Conservation (phyloP, 2,797 vertebrate genomes). For the Micromesistius poutassou region DNA sequence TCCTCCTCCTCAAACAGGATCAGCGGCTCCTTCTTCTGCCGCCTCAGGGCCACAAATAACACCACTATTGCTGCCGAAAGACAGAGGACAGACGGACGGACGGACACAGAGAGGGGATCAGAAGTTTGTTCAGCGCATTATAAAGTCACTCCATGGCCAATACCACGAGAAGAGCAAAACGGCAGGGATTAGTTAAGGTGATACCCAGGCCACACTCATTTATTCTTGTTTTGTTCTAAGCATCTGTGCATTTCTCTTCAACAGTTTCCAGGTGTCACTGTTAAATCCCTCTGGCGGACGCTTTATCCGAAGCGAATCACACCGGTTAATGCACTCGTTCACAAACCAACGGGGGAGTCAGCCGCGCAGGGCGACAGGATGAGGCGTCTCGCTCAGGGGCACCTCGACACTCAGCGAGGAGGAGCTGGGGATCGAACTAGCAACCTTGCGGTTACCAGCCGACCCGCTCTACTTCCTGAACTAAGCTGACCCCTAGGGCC, state of each 20-base stretch:
- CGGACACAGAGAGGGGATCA: constrained; percentile 8
- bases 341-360: too few species aligned
- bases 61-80: constrained; percentile 72
- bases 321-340: too few species aligned
- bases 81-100: constrained; percentile 13
- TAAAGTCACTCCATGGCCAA: too few species aligned
- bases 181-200: constrained; percentile 21
- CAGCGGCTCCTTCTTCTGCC: constrained; percentile 94
- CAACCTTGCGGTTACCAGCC: too few species aligned
- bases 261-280: neutral
- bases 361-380: too few species aligned
- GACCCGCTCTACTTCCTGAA: too few species aligned
- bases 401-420: too few species aligned
- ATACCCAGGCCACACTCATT: constrained; percentile 28
- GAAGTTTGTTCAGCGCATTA: neutral
- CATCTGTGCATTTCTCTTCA: neutral
- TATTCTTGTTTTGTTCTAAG: constrained; percentile 24
- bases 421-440: too few species aligned
- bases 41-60: constrained; percentile 90
- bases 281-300: neutral
- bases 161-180: constrained; percentile 16
- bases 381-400: too few species aligned
- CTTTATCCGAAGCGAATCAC: too few species aligned
- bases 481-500: too few species aligned
- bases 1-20: constrained; percentile 97